Evolutionary conservation across 2,888 invertebrate genomes (phyloP), one percentile per base, ranked within the genome.

Genomic region (Ochropleura leucogaster): DNA sequence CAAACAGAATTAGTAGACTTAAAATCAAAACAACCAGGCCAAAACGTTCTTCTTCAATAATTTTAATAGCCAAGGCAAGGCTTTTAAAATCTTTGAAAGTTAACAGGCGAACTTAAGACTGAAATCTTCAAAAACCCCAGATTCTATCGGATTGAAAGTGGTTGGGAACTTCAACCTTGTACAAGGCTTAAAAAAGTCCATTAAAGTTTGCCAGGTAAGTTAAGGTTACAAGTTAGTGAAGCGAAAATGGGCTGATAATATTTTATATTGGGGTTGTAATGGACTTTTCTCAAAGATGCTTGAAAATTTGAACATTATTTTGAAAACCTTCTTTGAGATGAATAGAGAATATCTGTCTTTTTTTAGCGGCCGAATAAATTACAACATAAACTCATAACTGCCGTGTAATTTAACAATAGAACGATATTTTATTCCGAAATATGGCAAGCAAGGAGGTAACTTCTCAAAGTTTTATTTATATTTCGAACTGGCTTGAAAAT

Each of bases 111-210:
- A 47, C 70, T 79, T 71, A 68, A 75, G 49, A 53, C 47, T 57
- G 53, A 66, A 67, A 83, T 70, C 65, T 74, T 75, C 44, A 30
- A 49, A 72, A 82, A 79, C 87, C 80, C 57, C 80, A 76, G 77
- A 79, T 79, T 73, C 72, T 67, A 78, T 79, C 77, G 49, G 65
- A 79, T 57, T 49, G 42, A 68, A 83, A 88, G 72, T 83, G 47
- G 65, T 73, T 70, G 8, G 44, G 42, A 81, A 82, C 72, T 74
- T 77, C 16, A 53, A 70, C 72, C 77, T 80, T 79, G 80, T 72
- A 74, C 66, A n/a, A 62, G 51, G 69, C 79, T 82, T 76, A 80
- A 86, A 86, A 84, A 85, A 80, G 77, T 84, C 81, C 83, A 87
- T 87, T 85, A 77, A 85, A 89, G 78, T 87, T 83, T 30, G 64